Evolutionary conservation across 2,113 vertebrate genomes (phyloP), one percentile per base, ranked within the genome.

Genomic region (Oreotrochilus melanogaster): DNA sequence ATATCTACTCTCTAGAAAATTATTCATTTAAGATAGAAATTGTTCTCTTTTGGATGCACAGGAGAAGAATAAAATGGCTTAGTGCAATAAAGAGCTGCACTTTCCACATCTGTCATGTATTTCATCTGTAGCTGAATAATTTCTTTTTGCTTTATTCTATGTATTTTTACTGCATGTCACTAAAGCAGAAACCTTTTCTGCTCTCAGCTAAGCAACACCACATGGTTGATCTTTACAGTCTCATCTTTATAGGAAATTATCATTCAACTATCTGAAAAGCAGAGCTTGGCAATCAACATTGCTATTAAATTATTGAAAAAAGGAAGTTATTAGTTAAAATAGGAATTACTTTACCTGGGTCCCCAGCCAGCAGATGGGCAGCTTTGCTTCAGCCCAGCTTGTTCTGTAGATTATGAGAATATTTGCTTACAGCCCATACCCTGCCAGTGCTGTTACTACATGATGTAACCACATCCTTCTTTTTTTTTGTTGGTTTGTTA

Each of bases 391-490:
- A 66, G 67, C 43, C 42, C 35, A n/a, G 30, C 14, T 58, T 82
- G 53, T 28, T 71, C 17, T 85, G 18, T 3, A 82, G 37, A 91
- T 51, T 35, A 56, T 2, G 3, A 73, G 19, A 84, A 25, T 5
- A 8, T 92, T 84, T 76, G 37, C 67, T 75, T 58, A 43, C 10
- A 90, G 51, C 42, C 33, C 10, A 23, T 85, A 37, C 35, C 23
- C 57, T 33, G 62, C 33, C 9, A 60, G 33, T 25, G 10, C 30
- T 81, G 64, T 62, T 91, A n/a, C 42, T 69, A 42, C 79, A 66
- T 11, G 33, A 19, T 45, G 82, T 53, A 76, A 54, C 95, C 96
- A 97, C 96, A 93, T 97, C 96, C 96, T 94, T 70, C 24, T 91
- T 47, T 51, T 73, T 7, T 83, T 70, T 5, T 73, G 35, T 37